Base-by-base conservation (phyloP, 2,113 vertebrate species). In the Dolichotis patagonum region DNA sequence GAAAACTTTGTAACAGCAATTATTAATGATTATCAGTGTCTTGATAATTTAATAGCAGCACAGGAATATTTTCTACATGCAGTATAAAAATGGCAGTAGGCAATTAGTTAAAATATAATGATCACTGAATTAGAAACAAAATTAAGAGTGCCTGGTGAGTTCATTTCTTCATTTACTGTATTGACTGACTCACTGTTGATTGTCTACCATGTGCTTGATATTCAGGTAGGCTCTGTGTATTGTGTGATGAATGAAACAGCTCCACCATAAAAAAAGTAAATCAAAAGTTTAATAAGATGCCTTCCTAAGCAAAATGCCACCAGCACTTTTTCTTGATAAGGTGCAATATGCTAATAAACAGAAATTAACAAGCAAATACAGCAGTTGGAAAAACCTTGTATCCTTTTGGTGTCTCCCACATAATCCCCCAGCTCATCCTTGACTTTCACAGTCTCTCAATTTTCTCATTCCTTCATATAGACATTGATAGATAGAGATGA, bases 301-400 rank as follows among this genome's bases (percentile, higher is more conserved):
- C n/a, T 63, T 85, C 67, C 38, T 78, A 73, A 88, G 88, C 19
- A 85, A 97, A 96, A 94, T 69, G 58, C 3, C 11, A 62, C 14
- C 11, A 54, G 16, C 38, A 88, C 85, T 88, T 9, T 73, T 88
- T 91, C 78, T 90, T 88, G 20, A n/a, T 67, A 38, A 95, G 52
- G 43, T 38, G 90, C 90, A 91, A 67, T 12, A 28, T 1, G 75
- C 6, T 56, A 58, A 41, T 11, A 85, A 67, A 90, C 93, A 91
- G 26, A 91, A 91, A 91, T 75, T 60, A 95, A 60, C 19, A 86
- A 58, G 30, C 13, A 78, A 94, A 52, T 49, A 19, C 41, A 17
- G 30, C 13, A 24, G 0, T 3, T 77, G 7, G 62, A 69, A 96
- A 82, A 90, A 54, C 0, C 6, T 63, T 75, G 67, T 60, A 80